Conservation (phyloP, 2,888 invertebrate species). For the Cabera pusaria region DNA sequence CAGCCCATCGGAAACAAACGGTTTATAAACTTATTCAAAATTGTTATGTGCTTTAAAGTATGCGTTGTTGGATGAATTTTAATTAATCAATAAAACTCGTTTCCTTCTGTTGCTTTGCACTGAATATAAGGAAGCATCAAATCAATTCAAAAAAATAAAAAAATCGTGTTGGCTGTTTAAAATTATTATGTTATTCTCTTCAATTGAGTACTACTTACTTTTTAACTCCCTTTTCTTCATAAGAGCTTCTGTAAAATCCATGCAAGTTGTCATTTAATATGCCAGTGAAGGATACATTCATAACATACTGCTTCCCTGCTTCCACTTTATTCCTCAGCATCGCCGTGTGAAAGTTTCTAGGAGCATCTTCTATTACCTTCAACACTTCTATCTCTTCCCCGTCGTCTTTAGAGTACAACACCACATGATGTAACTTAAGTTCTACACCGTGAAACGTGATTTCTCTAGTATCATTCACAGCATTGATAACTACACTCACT, state of each 20-base stretch:
- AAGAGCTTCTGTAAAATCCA: conserved; percentile 93
- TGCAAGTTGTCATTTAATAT: conserved; percentile 89
- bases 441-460: conserved; percentile 90
- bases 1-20: too few relatives aligned
- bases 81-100: too few relatives aligned
- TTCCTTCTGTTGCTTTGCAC: too few relatives aligned
- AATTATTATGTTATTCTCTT: too few relatives aligned
- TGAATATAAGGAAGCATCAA: too few relatives aligned
- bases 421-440: conserved; percentile 84
- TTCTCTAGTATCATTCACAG: conserved; percentile 84
- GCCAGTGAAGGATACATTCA: conserved; percentile 88
- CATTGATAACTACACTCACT: conserved; percentile 85
- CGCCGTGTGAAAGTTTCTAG: conserved; percentile 88
- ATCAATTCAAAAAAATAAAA: too few relatives aligned
- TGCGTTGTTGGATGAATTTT: too few relatives aligned
- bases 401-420: conserved; percentile 72
- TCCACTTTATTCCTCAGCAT: conserved; percentile 82
- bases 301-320: conserved; percentile 84
- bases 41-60: neutral
- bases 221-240: conserved; percentile 86
- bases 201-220: conserved; percentile 82
- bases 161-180: too few relatives aligned
- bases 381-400: conserved; percentile 54
- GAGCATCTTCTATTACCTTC: conserved; percentile 79
- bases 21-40: too few relatives aligned